Percentiles rank a stretch among this genome's conserved stretches.
Evolutionary conservation across 2,888 invertebrate species (phyloP).

Genomic region (Rotaria magnacalcarata): DNA sequence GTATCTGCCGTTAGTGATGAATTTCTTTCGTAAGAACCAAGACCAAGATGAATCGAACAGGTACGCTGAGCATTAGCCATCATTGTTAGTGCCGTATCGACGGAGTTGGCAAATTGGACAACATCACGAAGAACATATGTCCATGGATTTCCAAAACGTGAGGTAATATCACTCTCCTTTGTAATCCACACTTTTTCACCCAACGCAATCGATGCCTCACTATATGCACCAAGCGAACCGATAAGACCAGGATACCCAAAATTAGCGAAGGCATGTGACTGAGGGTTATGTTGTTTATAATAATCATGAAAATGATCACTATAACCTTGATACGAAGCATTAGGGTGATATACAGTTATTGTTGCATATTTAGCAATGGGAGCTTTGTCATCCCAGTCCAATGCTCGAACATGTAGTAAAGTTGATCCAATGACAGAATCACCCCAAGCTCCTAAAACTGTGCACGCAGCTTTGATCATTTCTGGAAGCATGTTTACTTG

Average conservation of each 20-base stretch:
- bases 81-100: neutral
- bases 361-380: constrained; percentile 23
- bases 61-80: neutral
- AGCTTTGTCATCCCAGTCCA: constrained; percentile 14
- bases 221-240: neutral
- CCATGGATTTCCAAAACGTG: constrained; percentile 29
- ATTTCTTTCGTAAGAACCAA: neutral
- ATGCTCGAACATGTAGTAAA: neutral
- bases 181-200: constrained; percentile 27
- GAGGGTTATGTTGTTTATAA: neutral
- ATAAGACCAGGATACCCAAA: neutral
- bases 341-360: neutral
- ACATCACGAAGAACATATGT: neutral
- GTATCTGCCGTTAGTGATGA: neutral
- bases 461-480: constrained; percentile 14
- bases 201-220: neutral
- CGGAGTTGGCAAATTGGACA: neutral
- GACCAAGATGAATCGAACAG: constrained; percentile 20
- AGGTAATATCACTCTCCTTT: neutral
- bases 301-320: neutral
- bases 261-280: neutral
- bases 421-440: neutral
- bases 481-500: neutral
- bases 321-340: neutral
- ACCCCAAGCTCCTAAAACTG: neutral